Evolutionary conservation across 1,140 invertebrate species (phyloP), one percentile per base, ranked within the genome.

Genomic region (Saxidomus purpurata): DNA sequence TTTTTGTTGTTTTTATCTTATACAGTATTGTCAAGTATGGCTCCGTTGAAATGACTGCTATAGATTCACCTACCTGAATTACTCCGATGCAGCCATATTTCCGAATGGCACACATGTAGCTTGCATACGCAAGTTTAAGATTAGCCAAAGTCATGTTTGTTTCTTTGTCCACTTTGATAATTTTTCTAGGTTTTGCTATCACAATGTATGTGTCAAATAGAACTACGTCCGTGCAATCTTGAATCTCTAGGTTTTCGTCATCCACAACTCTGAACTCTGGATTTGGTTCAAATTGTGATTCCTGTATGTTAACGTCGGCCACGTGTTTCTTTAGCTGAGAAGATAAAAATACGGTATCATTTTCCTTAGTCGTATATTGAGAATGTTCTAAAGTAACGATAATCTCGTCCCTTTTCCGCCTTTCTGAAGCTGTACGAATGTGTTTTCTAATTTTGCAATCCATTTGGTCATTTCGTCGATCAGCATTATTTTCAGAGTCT

Each of bases 1-100:
- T 8, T n/a, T 77, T 77, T 28, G 43, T 4, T 28, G 74, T 77
- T 49, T 77, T 77, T 28, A 77, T 49, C 40, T 77, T 77, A 31
- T 77, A 77, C 22, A 9, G 11, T 0, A 77, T 1, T 49, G 11
- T 52, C 22, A 77, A 40, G 28, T 71, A 15, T 28, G 1, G 6
- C 1, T 77, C 43, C 13, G 74, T 52, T 77, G 15, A n/a, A 28
- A 77, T 19, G 8, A 77, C 25, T 28, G 43, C n/a, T 47, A 77
- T 77, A 43, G 2, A n/a, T 1, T 2, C 1, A 47, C 25, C 11
- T 25, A 22, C 25, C 28, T 49, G 40, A 47, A 77, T 47, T 6
- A 77, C 25, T 17, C 74, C 40, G 17, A 77, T 77, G 28, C 15
- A 47, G 4, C n/a, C 25, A 9, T 3, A 77, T 49, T 47, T 31